Evolutionary conservation across 2,888 invertebrate species (phyloP).

Genomic region (Drosophila antonietae): DNA sequence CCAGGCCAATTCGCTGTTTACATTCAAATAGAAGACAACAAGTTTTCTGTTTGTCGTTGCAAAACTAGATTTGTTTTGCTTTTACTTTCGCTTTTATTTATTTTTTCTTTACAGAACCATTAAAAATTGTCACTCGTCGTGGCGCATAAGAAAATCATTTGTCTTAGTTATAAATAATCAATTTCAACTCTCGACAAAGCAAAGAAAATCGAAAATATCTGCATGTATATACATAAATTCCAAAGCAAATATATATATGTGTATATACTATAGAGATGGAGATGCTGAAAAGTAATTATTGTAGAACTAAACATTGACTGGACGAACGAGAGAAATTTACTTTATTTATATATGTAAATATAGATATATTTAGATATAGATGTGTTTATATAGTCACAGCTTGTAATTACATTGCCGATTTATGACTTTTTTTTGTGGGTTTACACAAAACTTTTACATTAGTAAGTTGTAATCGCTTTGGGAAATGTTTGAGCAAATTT

Average conservation of each 20-base stretch:
- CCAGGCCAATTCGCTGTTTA: not conserved
- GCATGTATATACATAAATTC: not conserved
- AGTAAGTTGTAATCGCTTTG: conserved; percentile 17
- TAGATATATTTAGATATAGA: not conserved
- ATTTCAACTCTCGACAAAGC: conserved; percentile 13
- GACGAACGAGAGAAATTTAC: not conserved
- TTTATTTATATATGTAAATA: not conserved
- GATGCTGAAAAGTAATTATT: conserved; percentile 11
- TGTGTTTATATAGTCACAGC: conserved; percentile 22
- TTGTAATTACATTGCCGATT: conserved; percentile 45
- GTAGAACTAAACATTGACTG: conserved; percentile 15
- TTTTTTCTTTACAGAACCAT: conserved; percentile 18
- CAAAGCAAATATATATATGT: conserved; percentile 1
- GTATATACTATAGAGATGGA: not conserved
- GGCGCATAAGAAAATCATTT: conserved; percentile 58
- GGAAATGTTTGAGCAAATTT: conserved; percentile 27
- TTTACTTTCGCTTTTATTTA: conserved; percentile 15
- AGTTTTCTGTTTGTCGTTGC: conserved; percentile 31
- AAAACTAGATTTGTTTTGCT: conserved; percentile 18
- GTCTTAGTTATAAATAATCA: conserved; percentile 44
- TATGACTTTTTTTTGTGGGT: conserved; percentile 24
- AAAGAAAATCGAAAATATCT: conserved; percentile 5
- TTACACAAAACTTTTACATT: conserved; percentile 35
- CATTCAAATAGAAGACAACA: conserved; percentile 19
- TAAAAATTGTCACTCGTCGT: conserved; percentile 34